Evolutionary conservation across 2,888 invertebrate genomes (phyloP), one percentile per base, ranked within the genome.

Genomic region (Junonia oenone): DNA sequence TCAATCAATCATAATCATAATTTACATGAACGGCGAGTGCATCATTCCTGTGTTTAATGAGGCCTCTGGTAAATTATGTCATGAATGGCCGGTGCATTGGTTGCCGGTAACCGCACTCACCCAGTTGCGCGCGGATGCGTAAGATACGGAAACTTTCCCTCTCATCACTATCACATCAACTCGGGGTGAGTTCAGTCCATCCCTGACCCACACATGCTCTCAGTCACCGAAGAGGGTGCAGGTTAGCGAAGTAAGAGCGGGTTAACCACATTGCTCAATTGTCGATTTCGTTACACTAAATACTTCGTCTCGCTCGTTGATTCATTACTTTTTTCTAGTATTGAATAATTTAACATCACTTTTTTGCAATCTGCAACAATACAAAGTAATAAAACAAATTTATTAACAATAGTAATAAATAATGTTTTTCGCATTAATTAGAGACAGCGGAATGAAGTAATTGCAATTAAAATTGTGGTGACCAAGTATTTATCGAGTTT

Each of bases 131-230:
- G 79, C 65, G 67, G 75, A 83, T 76, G 80, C 89, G 88, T 86
- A 85, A 81, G 81, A 76, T 80, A 75, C 81, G 78, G 78, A 88
- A 40, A 40, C 89, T 90, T 90, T 90, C 89, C 89, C 89, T 90
- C 89, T 90, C 86, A 72, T 79, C 78, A 81, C 73, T 74, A 77
- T 76, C n/a, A n/a, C n/a, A n/a, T n/a, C n/a, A 72, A 78, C 84
- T 84, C 75, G 81, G 78, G 78, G 78, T 70, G 71, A 76, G 49
- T 51, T n/a, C n/a, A 49, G 49, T 38, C 46, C 56, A 54, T 61
- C 56, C 56, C 52, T 56, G 59, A 62, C 51, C 60, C 62, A 49
- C 26, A 35, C 49, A 35, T 29, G 45, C 52, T 56, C 49, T 37
- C 52, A 55, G 53, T 48, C 52, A 46, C 33, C 37, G 22, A 45